phyloP scores from a whole-genome alignment of 1,140 invertebrate genomes.

The Drosophila sechellia region DNA sequence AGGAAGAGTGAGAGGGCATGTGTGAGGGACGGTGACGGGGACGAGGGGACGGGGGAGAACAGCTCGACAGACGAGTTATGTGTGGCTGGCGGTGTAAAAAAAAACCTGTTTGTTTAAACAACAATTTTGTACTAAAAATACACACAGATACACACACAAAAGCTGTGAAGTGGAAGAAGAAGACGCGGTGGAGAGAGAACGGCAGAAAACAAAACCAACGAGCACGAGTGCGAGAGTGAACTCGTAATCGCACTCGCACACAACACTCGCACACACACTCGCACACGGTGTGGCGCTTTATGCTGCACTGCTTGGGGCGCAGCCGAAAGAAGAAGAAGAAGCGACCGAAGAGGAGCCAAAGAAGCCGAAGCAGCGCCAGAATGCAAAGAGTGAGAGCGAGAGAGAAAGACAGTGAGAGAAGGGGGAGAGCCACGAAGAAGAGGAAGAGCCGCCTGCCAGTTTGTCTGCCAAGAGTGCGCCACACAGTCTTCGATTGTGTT shows the following conservation, averaged over 20 bases:
- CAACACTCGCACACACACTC: slow-evolving; percentile 7
- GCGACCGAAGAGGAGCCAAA: slow-evolving; percentile 33
- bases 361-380: slow-evolving; percentile 29
- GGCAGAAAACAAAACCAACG: slow-evolving; percentile 33
- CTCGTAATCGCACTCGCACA: slow-evolving; percentile 47
- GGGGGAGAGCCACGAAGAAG: slow-evolving; percentile 16
- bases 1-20: slow-evolving; percentile 3
- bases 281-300: slow-evolving; percentile 72
- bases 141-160: slow-evolving; percentile 51
- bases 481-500: slow-evolving; percentile 49
- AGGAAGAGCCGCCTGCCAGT: slow-evolving; percentile 70
- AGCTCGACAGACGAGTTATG: slow-evolving; percentile 76
- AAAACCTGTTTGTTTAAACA: slow-evolving; percentile 82
- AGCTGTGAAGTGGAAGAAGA: slow-evolving; percentile 21
- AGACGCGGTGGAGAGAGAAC: slow-evolving; percentile 6
- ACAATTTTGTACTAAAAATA: slow-evolving; percentile 82
- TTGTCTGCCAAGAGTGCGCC: slow-evolving; percentile 78
- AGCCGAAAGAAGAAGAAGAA: slow-evolving; percentile 10
- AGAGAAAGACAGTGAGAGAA: background rate
- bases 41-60: slow-evolving; percentile 22
- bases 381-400: slow-evolving; percentile 8
- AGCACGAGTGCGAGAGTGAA: slow-evolving; percentile 47
- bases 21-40: background rate
- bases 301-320: slow-evolving; percentile 50
- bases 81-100: slow-evolving; percentile 80